phyloP scores from a whole-genome alignment of 2,888 invertebrate species.

The Spicauda simplicius region DNA sequence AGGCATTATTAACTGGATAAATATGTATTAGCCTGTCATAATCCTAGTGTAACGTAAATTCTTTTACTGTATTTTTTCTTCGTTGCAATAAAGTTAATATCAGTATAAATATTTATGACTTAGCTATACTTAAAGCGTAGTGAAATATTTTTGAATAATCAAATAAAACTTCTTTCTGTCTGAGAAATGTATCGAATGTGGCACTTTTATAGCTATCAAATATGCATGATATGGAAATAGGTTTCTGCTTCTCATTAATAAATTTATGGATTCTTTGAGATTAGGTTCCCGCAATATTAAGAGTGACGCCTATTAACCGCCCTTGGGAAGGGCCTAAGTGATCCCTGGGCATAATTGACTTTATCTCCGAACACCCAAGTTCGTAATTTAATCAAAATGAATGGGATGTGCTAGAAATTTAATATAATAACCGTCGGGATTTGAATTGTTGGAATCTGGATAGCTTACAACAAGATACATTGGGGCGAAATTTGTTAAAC shows the following conservation, averaged over 20 bases:
- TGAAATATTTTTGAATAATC: neutral
- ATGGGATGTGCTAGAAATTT: conserved; percentile 21
- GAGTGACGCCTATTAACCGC: conserved; percentile 21
- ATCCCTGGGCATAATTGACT: conserved; percentile 10
- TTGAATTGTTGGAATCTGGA: conserved; percentile 1
- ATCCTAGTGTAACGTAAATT: too few species aligned
- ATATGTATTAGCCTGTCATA: too few species aligned
- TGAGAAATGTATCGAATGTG: neutral
- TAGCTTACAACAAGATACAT: conserved; percentile 11
- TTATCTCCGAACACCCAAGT: conserved; percentile 12
- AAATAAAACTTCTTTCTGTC: neutral
- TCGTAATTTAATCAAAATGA: conserved; percentile 30
- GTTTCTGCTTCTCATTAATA: conserved; percentile 16
- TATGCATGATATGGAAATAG: conserved; percentile 23
- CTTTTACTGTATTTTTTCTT: too few species aligned
- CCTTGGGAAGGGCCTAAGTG: conserved; percentile 13
- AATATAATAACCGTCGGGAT: conserved; percentile 21
- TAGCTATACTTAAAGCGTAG: too few species aligned
- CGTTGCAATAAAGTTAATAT: too few species aligned
- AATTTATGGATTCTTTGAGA: conserved; percentile 9
- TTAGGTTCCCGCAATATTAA: conserved; percentile 14
- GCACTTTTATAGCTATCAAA: conserved; percentile 24
- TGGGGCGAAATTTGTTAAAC: neutral
- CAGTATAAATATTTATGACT: too few species aligned
- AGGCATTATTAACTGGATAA: too few species aligned